Evolutionary conservation across 2,888 invertebrate species (phyloP), one percentile per base, ranked within the genome.

Genomic region (Nemotelus nigrinus): DNA sequence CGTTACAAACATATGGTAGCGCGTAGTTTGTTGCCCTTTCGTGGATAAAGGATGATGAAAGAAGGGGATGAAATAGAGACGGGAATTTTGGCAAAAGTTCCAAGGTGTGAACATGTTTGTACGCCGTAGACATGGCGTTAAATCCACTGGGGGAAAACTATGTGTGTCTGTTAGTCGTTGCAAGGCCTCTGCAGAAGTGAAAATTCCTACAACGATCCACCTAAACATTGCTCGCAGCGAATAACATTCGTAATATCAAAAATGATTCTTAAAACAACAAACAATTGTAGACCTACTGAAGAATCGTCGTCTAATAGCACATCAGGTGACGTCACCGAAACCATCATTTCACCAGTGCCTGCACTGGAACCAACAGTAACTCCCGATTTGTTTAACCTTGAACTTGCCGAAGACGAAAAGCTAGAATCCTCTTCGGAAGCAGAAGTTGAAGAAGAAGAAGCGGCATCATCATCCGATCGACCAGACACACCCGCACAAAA

Each of bases 221-320:
- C 25, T 25, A 25, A 25, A 25, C 25, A 25, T 25, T 25, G 25
- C 25, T 25, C 25, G 25, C 25, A 25, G 25, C 25, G 25, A 25
- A 25, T 25, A 25, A 25, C 25, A 25, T 25, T 1, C 25, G 25
- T 25, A 25, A 25, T 25, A 25, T 25, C 25, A 25, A 50, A 2
- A n/a, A 50, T 50, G 39, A 50, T 45, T 50, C 53, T 48, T 43
- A 68, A 68, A 44, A 64, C 39, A 50, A 75, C n/a, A 58, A 68
- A 60, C 48, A 25, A 10, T 68, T 68, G 45, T 77, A 81, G 80
- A 77, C 57, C 72, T 79, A 48, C 81, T 81, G 80, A 81, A 81
- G 80, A 80, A 80, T 81, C 81, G 81, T 80, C 81, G 81, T 81
- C 81, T 80, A 80, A 53, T 77, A 60, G 60, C 44, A 41, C 76